A percentile compares a stretch with the other conserved stretches of the same genome.
Conservation (phyloP, 2,797 vertebrate genomes). For the Graptemys geographica region DNA sequence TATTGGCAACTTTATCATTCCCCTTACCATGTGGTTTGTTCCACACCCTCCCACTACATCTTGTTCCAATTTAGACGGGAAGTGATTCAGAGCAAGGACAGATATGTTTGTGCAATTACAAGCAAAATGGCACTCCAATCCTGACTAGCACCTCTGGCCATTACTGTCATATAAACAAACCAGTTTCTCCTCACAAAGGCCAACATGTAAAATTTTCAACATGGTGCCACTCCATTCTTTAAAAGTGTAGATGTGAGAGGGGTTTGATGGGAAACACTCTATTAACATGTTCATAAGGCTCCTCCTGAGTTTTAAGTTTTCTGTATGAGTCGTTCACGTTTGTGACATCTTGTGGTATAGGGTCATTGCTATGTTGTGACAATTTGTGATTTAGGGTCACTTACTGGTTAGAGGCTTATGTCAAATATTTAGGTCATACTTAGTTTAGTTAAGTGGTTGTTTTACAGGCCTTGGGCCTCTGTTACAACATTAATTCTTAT, state of each 20-base stretch:
- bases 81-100: background rate
- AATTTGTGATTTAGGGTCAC: background rate
- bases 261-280: background rate
- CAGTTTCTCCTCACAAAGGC: background rate
- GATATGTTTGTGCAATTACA: background rate
- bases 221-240: background rate
- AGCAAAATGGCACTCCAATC: background rate
- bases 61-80: background rate
- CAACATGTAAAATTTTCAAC: background rate
- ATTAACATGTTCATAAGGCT: background rate
- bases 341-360: background rate
- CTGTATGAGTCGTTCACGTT: background rate
- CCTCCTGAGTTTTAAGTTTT: background rate
- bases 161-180: background rate
- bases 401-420: background rate
- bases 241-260: background rate
- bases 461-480: background rate
- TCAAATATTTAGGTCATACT: background rate
- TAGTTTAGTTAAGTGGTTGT: background rate
- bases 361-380: background rate
- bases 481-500: background rate
- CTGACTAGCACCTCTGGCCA: background rate
- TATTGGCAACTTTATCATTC: background rate
- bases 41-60: background rate
- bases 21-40: background rate